Base-by-base conservation (phyloP, 2,113 vertebrate species). In the Myrmophylax atrothorax region DNA sequence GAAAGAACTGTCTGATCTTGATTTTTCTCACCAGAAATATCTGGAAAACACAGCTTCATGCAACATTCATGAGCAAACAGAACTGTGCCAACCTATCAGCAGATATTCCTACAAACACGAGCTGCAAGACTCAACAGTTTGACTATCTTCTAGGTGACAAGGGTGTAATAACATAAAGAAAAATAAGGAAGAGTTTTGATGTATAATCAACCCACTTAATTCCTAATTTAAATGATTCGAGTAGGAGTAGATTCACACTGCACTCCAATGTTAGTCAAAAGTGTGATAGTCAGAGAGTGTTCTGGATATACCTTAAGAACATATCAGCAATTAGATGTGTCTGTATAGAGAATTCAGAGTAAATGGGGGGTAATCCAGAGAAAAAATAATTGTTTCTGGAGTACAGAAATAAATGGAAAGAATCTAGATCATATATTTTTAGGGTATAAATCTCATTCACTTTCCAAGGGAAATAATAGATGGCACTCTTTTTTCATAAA, bases 141-240 rank as follows among this genome's bases (percentile, higher is more conserved):
- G 26, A 28, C 74, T 93, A n/a, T 76, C 53, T 89, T 52, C 64
- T 94, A 72, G 47, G 59, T 81, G 62, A 76, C 78, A 75, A 76
- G 40, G 18, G n/a, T 76, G n/a, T 76, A 90, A 76, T 59, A 90
- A 53, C 17, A 68, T 60, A 85, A 91, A 62, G 58, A 82, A 92
- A 96, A 95, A 91, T 66, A 94, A 70, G 55, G 91, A 96, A 91
- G 42, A 74, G 47, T 84, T 96, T 81, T 77, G 59, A 63, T 91
- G 10, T 70, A 42, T 66, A 35, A 69, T 62, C 93, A 92, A 89
- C 80, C 76, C 60, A 92, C 93, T 23, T 67, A 59, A 58, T 75
- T 89, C 84, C 55, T 96, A 77, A 87, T 87, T 96, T 91, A 89
- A 95, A 91, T 81, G 2, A 81, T 87, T 50, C 67, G 80, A 87